Evolutionary conservation across 1,140 invertebrate species (phyloP).

Genomic region (Bombus haemorrhoidalis): DNA sequence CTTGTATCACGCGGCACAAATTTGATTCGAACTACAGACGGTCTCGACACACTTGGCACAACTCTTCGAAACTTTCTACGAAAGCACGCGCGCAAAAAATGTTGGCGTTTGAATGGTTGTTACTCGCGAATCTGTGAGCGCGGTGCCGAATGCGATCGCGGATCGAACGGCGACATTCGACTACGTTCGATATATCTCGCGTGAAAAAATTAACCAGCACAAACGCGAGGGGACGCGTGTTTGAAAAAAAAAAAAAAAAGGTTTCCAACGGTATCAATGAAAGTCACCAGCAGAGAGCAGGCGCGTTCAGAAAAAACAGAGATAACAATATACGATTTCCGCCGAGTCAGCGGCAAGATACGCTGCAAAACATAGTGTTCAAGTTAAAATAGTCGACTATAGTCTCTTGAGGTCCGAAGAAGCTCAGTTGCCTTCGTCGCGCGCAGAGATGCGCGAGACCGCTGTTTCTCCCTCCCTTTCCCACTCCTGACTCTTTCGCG

Average conservation of each 20-base stretch:
- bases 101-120: background rate
- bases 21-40: conserved; percentile 11
- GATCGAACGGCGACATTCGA: conserved; percentile 45
- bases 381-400: conserved; percentile 66
- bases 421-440: conserved; percentile 60
- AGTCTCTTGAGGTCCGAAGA: conserved; percentile 54
- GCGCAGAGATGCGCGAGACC: conserved; percentile 58
- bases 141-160: background rate
- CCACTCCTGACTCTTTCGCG: conserved; percentile 5
- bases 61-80: conserved; percentile 46
- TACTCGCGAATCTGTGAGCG: background rate
- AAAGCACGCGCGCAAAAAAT: conserved; percentile 47
- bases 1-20: conserved; percentile 31
- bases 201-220: background rate
- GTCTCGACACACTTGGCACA: conserved; percentile 50
- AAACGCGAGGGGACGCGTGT: background rate
- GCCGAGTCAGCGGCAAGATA: conserved; percentile 37
- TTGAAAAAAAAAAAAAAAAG: background rate
- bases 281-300: background rate
- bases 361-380: conserved; percentile 48
- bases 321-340: conserved; percentile 32
- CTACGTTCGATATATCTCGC: conserved; percentile 22
- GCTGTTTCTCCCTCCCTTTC: conserved; percentile 25
- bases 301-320: conserved; percentile 6
- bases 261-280: conserved; percentile 6